These are phyloP conservation scores for Physeter macrocephalus DNA, from an alignment of 2,113 vertebrate species.

Conservation along the genomic window DNA sequence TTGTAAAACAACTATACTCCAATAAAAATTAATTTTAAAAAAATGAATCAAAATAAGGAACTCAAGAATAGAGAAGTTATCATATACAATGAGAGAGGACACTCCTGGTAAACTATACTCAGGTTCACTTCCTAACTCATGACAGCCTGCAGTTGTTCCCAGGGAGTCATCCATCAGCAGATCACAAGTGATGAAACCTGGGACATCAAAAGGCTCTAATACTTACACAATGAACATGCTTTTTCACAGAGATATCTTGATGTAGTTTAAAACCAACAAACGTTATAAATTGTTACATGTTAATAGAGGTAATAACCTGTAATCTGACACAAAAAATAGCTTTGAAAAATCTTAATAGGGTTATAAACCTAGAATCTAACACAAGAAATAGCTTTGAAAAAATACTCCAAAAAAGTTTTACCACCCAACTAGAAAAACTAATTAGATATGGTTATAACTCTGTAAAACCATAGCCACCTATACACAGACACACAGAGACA, in stretches of 20 bases:
- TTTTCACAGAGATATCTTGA: background rate
- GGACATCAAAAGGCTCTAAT: background rate
- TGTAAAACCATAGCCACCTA: background rate
- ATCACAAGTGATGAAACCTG: background rate
- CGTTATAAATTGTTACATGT: background rate
- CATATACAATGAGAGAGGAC: background rate
- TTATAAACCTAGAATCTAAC: too few relatives aligned
- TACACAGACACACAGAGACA: background rate
- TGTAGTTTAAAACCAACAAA: background rate
- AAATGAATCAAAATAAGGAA: too few relatives aligned
- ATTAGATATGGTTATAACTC: background rate
- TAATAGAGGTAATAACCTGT: too few relatives aligned
- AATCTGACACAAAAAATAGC: too few relatives aligned
- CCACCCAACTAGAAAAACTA: background rate
- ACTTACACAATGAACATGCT: background rate
- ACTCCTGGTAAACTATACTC: background rate
- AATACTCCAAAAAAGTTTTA: background rate
- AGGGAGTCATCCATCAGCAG: background rate
- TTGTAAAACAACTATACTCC: too few relatives aligned
- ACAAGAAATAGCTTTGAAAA: background rate
- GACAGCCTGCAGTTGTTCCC: background rate
- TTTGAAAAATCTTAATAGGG: background rate
- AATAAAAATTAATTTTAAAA: too few relatives aligned
- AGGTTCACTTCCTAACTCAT: background rate
- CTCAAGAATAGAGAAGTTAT: background rate